Evolutionary conservation across 2,797 vertebrate species (phyloP).

Genomic region (Darevskia mixta): DNA sequence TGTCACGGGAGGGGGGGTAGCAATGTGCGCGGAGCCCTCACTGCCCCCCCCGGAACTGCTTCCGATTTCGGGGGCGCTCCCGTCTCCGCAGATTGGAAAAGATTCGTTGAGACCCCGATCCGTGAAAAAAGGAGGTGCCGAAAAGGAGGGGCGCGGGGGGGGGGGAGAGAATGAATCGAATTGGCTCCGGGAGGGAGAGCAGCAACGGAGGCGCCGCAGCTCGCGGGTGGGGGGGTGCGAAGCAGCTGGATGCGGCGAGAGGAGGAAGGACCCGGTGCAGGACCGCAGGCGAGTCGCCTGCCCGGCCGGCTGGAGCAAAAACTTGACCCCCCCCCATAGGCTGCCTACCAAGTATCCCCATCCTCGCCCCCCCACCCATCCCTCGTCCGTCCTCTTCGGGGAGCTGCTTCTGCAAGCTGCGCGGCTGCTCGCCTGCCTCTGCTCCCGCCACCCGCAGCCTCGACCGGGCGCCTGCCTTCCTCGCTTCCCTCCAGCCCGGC

Average conservation of each 20-base stretch:
- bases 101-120: not conserved
- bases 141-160: not conserved
- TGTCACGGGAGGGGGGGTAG: too few species aligned
- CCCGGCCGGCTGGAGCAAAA: constrained; percentile 40
- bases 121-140: not conserved
- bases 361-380: not conserved
- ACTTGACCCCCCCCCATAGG: not conserved
- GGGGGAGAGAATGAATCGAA: not conserved
- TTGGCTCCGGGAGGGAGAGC: too few species aligned
- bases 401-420: too few species aligned
- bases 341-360: not conserved
- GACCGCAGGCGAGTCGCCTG: constrained; percentile 40
- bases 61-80: not conserved
- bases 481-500: too few species aligned
- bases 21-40: not conserved
- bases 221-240: too few species aligned
- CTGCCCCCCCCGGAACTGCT: not conserved
- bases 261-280: not conserved
- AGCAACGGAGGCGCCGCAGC: not conserved
- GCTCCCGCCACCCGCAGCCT: too few species aligned
- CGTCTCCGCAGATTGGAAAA: not conserved
- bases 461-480: too few species aligned
- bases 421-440: too few species aligned
- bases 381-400: not conserved
- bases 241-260: not conserved